A percentile compares a stretch with the other conserved stretches of the same genome.
Evolutionary conservation across 1,140 invertebrate genomes (phyloP).

Genomic region (Archegozetes longisetosus): DNA sequence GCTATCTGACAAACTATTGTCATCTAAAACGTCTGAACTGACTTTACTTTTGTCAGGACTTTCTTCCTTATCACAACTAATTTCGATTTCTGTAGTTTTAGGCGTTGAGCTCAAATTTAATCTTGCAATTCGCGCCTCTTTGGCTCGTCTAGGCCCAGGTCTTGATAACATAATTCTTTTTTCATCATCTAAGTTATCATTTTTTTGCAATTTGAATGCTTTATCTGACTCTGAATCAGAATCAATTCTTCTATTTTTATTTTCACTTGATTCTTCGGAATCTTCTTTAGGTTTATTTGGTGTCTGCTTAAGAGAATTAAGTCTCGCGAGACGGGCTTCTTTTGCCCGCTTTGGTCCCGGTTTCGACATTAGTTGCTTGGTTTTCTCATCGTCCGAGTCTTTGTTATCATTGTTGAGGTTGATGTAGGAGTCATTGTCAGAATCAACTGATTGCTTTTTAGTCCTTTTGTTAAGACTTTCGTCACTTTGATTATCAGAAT

Average conservation of each 20-base stretch:
- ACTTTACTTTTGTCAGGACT: not conserved
- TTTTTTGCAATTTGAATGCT: not conserved
- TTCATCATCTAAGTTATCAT: not conserved
- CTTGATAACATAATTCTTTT: not conserved
- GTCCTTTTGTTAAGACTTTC: not conserved
- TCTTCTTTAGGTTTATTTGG: not conserved
- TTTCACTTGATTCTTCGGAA: not conserved
- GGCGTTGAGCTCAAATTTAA: not conserved
- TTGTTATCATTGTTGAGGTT: not conserved
- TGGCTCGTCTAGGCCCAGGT: not conserved
- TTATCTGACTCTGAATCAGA: not conserved
- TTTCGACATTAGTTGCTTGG: not conserved
- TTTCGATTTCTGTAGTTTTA: not conserved
- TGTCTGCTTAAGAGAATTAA: not conserved
- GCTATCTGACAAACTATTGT: not conserved
- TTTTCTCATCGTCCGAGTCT: not conserved
- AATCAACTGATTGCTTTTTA: not conserved
- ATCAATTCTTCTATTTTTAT: no score
- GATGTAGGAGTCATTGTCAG: not conserved
- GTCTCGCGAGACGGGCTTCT: not conserved
- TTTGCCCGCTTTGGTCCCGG: not conserved
- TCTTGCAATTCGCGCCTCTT: not conserved
- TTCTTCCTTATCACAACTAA: not conserved
- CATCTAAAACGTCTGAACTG: not conserved
- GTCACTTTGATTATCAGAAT: not conserved